Percentiles rank a stretch among this genome's conserved stretches.
These are phyloP conservation scores for Lepidostoma basale DNA, from an alignment of 1,140 invertebrate genomes.

Conservation along the genomic window DNA sequence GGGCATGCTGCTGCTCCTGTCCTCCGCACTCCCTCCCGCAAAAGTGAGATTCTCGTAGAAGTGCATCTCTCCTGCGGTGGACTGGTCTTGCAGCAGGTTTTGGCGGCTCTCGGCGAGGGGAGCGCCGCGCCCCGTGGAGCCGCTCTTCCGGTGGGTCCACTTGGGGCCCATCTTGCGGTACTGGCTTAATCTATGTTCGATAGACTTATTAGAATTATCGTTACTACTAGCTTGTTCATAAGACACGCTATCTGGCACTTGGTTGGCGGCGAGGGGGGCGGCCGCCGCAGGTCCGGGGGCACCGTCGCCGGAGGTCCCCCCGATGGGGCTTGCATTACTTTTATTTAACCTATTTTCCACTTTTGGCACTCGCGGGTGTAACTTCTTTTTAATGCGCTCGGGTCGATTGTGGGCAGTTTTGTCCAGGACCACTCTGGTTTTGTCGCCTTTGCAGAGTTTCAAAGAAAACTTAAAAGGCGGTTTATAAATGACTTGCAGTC, in stretches of 20 bases:
- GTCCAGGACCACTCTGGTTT: constrained; percentile 59
- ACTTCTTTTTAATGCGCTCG: constrained; percentile 54
- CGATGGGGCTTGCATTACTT: constrained; percentile 38
- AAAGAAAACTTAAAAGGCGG: constrained; percentile 85
- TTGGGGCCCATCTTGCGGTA: constrained; percentile 50
- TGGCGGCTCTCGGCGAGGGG: constrained; percentile 58
- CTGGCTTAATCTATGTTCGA: constrained; percentile 55
- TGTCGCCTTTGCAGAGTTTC: constrained; percentile 72
- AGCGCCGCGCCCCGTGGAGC: constrained; percentile 55
- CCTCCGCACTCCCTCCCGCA: constrained; percentile 48
- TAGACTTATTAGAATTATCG: constrained; percentile 43
- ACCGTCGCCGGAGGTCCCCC: constrained; percentile 52
- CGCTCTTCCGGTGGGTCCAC: constrained; percentile 57
- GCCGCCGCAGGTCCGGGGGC: constrained; percentile 46
- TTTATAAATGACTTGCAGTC: constrained; percentile 83
- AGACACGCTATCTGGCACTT: constrained; percentile 27
- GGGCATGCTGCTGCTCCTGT: constrained; percentile 57
- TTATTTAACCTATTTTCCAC: constrained; percentile 42
- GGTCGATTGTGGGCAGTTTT: constrained; percentile 58
- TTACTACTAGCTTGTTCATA: constrained; percentile 39
- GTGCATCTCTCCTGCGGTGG: constrained; percentile 50
- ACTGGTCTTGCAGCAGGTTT: constrained; percentile 56
- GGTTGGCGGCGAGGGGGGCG: constrained; percentile 34
- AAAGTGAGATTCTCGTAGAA: constrained; percentile 57
- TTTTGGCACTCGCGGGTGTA: constrained; percentile 18